Base-by-base conservation (phyloP, 2,113 vertebrate genomes). In the Danionella cerebrum region DNA sequence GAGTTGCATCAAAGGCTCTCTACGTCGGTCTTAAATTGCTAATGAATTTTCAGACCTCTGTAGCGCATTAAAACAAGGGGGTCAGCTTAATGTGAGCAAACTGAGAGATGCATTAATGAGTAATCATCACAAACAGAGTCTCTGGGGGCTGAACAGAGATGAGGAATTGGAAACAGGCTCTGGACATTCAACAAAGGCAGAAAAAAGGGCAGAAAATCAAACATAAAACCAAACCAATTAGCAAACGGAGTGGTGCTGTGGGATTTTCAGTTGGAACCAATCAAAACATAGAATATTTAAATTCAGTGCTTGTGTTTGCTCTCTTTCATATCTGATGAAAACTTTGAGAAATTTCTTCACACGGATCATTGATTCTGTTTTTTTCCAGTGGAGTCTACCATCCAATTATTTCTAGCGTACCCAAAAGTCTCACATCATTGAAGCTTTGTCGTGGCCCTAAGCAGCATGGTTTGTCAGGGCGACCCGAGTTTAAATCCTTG, bases 61-160 rank as follows among this genome's bases (percentile, higher is more conserved):
- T 39, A 31, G 44, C 39, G 13, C 18, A 60, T 45, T 27, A 60
- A 60, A 60, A 44, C 38, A 44, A 39, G 38, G 38, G 18, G 57
- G 39, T 45, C 57, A 31, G 57, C 38, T 60, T 60, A 44, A 60
- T 29, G 44, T 45, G 39, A 60, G 27, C 22, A 45, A 60, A 44
- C 14, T 0, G 39, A 60, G 25, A 44, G 57, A 60, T 45, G 39
- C 39, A 60, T 45, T 60, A 60, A 60, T 27, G 39, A 29, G 38
- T 60, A 60, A 60, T 60, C 39, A 60, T 44, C 42, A 60, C 39
- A 60, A 44, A 60, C 38, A 44, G 57, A 29, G 24, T 41, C 14
- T 36, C 53, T 27, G 18, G 51, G 12, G 19, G 53, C 13, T 60
- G 38, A 44, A 44, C 29, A 31, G 13, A 27, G 21, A 39, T 44